phyloP scores from a whole-genome alignment of 2,797 vertebrate genomes.

The Helicolenus hilgendorfi region DNA sequence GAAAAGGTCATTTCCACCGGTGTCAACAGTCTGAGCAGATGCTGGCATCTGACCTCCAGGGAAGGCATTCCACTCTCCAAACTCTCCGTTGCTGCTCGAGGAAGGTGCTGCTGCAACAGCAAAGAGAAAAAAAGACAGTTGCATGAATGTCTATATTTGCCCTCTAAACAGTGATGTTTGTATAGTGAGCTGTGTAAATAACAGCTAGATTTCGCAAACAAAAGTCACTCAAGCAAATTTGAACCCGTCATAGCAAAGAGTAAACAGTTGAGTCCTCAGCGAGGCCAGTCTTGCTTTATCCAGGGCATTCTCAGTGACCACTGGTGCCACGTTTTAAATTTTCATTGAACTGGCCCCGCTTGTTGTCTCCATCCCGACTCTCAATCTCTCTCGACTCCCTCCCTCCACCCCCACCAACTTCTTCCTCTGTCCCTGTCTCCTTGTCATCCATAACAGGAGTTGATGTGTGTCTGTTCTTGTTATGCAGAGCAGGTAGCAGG shows the following conservation, averaged over 20 bases:
- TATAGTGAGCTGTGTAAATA: slow-evolving; percentile 23
- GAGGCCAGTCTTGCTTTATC: slow-evolving; percentile 19
- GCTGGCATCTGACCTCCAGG: slow-evolving; percentile 89
- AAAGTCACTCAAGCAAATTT: slow-evolving; percentile 11
- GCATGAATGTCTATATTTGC: neutral
- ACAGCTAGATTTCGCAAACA: slow-evolving; percentile 2
- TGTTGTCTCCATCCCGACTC: slow-evolving; percentile 55
- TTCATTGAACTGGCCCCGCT: slow-evolving; percentile 70
- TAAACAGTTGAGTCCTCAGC: slow-evolving; percentile 26
- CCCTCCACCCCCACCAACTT: slow-evolving; percentile 73
- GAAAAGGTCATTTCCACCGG: slow-evolving; percentile 88
- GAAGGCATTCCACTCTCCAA: slow-evolving; percentile 98
- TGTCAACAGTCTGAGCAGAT: slow-evolving; percentile 83
- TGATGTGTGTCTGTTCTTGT: slow-evolving; percentile 94
- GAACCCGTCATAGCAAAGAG: slow-evolving; percentile 6
- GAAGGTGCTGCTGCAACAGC: slow-evolving; percentile 78
- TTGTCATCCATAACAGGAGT: slow-evolving; percentile 93
- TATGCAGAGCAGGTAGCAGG: slow-evolving; percentile 94
- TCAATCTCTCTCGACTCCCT: slow-evolving; percentile 56
- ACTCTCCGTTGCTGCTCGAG: slow-evolving; percentile 93
- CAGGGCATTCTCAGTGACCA: slow-evolving; percentile 65
- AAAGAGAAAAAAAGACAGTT: slow-evolving; percentile 34
- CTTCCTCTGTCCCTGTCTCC: slow-evolving; percentile 84
- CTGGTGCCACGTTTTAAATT: slow-evolving; percentile 74
- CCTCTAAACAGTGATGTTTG: neutral